Evolutionary conservation across 2,113 vertebrate genomes (phyloP), one percentile per base, ranked within the genome.

Genomic region (Zapus hudsonius): DNA sequence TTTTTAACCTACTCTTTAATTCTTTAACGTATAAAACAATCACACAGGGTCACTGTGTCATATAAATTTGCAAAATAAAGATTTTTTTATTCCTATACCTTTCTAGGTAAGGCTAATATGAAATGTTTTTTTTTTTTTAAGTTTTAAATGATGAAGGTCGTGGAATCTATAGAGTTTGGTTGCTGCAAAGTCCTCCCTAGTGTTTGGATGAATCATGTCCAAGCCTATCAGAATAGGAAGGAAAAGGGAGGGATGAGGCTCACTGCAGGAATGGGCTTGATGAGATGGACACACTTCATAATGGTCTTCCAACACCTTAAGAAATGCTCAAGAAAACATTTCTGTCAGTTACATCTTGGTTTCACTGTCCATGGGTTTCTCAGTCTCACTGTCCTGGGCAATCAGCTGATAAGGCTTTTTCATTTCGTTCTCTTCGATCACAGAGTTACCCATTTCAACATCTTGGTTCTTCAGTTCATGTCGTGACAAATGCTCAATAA

Each of bases 321-420:
- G 52, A 52, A 91, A 74, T 85, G 91, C 80, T 96, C 70, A n/a
- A 23, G 94, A 79, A 80, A 38, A 93, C 70, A 8, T 47, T 78
- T 33, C 17, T 33, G 79, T 88, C 84, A 16, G 78, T 89, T 99
- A 99, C 99, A 99, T 99, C 98, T 99, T 99, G 95, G 98, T 99
- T 97, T 99, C 99, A 11, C 98, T 99, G 90, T 99, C 98, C 40
- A 95, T 70, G 12, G 97, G 97, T 91, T 98, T 99, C 81, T 99
- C 98, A 0, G 98, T 98, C 80, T 99, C 99, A 23, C 98, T 99
- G 96, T 99, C 98, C 96, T 99, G 99, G 31, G 98, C 97, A 93
- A 99, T 98, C 92, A 99, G 98, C 73, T 98, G 98, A 96, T 99
- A 99, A 0, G 99, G 98, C 91, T 99, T 99, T 98, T 99, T 99